These are phyloP conservation scores for Euplexia lucipara DNA, from an alignment of 2,888 invertebrate species.

Conservation along the genomic window DNA sequence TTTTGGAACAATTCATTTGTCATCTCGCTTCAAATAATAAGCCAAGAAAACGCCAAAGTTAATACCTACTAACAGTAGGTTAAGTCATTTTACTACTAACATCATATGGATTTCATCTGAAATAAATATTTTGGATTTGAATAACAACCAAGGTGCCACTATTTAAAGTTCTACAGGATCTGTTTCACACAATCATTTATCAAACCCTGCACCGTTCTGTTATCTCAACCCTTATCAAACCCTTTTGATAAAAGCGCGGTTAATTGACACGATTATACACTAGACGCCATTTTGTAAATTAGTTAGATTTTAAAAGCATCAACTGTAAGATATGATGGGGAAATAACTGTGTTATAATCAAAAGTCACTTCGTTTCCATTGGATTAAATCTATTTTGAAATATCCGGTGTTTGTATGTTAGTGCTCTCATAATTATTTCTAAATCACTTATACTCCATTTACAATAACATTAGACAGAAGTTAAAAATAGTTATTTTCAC, in stretches of 20 bases:
- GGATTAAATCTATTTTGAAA: no score
- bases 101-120: no score
- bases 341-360: background rate
- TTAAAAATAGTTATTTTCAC: no score
- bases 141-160: background rate
- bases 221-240: slow-evolving; percentile 51
- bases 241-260: slow-evolving; percentile 26
- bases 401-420: no score
- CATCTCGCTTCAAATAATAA: slow-evolving; percentile 3
- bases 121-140: no score
- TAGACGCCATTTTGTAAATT: slow-evolving; percentile 22
- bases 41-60: no score
- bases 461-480: no score
- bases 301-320: slow-evolving; percentile 13
- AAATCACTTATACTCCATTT: no score
- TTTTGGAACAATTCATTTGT: background rate
- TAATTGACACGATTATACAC: slow-evolving; percentile 42
- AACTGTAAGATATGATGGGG: background rate
- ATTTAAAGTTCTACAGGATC: slow-evolving; percentile 28
- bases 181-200: slow-evolving; percentile 48
- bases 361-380: background rate
- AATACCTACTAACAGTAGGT: no score
- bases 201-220: slow-evolving; percentile 25
- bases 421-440: no score
- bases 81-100: no score